These are phyloP conservation scores for Dynastes maya DNA, from an alignment of 2,888 invertebrate genomes.

Conservation along the genomic window DNA sequence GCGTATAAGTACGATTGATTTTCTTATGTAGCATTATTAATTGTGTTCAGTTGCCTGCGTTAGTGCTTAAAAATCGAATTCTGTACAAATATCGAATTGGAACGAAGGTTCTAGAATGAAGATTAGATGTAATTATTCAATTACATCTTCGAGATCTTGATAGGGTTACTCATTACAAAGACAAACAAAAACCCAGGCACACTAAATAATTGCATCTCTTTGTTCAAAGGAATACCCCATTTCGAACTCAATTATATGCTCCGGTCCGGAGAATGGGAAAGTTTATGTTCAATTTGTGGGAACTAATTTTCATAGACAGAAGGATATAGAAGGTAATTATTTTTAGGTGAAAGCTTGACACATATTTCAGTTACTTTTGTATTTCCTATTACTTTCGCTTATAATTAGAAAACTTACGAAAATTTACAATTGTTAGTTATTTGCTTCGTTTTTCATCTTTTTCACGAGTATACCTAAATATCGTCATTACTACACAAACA, in stretches of 20 bases:
- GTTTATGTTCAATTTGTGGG: constrained; percentile 10
- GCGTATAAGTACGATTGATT: not conserved
- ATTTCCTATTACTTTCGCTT: no score
- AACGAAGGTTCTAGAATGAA: not conserved
- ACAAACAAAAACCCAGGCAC: constrained; percentile 6
- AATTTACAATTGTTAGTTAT: no score
- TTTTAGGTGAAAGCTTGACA: no score
- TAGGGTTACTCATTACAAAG: constrained; percentile 8
- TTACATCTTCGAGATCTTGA: constrained; percentile 24
- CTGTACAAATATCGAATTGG: not conserved
- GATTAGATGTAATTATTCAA: not conserved
- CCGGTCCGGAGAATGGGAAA: not conserved
- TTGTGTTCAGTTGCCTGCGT: not conserved
- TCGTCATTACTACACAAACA: no score
- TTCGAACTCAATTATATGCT: constrained; percentile 3
- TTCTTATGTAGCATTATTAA: not conserved
- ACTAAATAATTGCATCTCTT: constrained; percentile 15
- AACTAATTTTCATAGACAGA: not conserved
- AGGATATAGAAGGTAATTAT: not conserved
- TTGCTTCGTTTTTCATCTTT: no score
- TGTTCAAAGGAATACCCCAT: constrained; percentile 6
- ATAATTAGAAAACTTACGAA: no score
- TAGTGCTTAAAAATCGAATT: not conserved
- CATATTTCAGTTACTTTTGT: no score
- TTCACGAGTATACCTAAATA: no score